A percentile compares a stretch with the other conserved stretches of the same genome.
These are phyloP conservation scores for Falco peregrinus DNA, from an alignment of 2,797 vertebrate species.

Conservation along the genomic window DNA sequence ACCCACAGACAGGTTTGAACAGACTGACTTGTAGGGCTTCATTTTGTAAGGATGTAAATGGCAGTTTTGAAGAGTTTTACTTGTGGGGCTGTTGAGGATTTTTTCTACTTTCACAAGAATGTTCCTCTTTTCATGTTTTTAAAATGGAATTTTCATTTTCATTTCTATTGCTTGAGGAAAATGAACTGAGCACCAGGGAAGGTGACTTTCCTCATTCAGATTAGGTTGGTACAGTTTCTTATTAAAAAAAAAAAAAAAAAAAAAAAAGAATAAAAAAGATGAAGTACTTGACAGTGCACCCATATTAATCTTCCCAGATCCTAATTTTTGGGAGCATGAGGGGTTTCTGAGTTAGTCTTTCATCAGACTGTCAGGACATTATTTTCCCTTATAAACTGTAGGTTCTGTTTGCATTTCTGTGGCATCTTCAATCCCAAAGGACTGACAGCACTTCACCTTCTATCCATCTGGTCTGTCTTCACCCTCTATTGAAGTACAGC, in stretches of 20 bases:
- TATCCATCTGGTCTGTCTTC: constrained; percentile 44
- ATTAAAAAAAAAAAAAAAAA: not conserved
- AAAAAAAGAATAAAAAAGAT: not conserved
- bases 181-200: constrained; percentile 12
- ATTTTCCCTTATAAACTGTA: not conserved
- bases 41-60: constrained; percentile 21
- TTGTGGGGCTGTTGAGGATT: not conserved
- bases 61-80: constrained; percentile 21
- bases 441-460: constrained; percentile 23
- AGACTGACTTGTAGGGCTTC: not conserved
- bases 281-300: not conserved
- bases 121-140: constrained; percentile 18
- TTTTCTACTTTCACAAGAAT: not conserved
- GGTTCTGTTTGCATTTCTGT: constrained; percentile 9
- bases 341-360: constrained; percentile 24
- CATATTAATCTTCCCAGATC: not conserved
- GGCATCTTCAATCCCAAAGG: not conserved
- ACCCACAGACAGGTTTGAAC: not conserved
- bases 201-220: constrained; percentile 39
- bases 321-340: not conserved
- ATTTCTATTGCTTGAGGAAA: constrained; percentile 22
- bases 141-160: constrained; percentile 51
- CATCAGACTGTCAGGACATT: constrained; percentile 12
- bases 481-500: constrained; percentile 17
- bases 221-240: not conserved